phyloP scores from a whole-genome alignment of 1,140 invertebrate genomes.

The Papilio xuthus region DNA sequence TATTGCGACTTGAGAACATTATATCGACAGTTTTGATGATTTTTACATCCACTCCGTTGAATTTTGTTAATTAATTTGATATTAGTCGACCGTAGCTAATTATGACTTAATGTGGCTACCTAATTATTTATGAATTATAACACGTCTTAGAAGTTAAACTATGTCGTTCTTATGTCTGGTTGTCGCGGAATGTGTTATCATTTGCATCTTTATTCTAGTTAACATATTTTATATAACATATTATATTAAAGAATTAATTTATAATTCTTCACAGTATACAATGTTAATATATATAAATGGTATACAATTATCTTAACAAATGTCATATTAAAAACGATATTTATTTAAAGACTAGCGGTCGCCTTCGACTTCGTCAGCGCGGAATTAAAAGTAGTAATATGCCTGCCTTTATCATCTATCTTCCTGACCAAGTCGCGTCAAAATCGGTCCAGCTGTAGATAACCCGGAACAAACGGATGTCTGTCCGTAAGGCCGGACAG shows the following conservation, averaged over 20 bases:
- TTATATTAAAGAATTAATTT: not conserved
- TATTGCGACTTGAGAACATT: conserved; percentile 57
- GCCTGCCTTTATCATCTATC: too few species aligned
- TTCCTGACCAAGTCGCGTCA: too few species aligned
- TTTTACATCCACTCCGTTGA: conserved; percentile 42
- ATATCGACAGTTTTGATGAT: conserved; percentile 60
- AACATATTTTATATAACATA: not conserved
- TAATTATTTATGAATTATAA: conserved; percentile 20
- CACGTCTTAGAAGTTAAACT: conserved; percentile 1
- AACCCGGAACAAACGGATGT: too few species aligned
- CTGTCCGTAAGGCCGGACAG: too few species aligned
- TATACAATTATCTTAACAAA: too few species aligned
- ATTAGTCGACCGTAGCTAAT: conserved; percentile 23
- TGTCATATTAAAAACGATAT: too few species aligned
- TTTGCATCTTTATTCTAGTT: conserved; percentile 12
- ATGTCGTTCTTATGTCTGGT: not conserved
- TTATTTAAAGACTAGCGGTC: too few species aligned
- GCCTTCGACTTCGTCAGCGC: too few species aligned
- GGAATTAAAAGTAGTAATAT: too few species aligned
- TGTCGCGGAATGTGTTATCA: conserved; percentile 15
- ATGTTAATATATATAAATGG: too few species aligned
- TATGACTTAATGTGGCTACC: conserved; percentile 11
- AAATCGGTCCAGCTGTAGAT: too few species aligned
- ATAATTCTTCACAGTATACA: not conserved
- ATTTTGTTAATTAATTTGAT: conserved; percentile 27